These are phyloP conservation scores for Gambusia yucatana DNA, from an alignment of 2,797 vertebrate genomes.

Conservation along the genomic window DNA sequence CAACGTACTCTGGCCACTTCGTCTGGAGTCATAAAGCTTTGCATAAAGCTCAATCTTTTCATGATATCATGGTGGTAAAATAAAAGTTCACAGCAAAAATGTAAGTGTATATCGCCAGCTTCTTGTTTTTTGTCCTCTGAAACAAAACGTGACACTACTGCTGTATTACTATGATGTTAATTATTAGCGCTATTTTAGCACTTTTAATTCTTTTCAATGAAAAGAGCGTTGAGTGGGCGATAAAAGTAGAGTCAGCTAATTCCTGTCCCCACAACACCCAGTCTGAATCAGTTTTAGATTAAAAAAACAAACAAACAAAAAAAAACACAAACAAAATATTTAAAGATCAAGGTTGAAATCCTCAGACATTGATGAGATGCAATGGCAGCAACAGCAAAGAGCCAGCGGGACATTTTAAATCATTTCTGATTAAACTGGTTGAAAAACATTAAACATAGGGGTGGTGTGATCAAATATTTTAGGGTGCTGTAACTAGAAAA, in stretches of 20 bases:
- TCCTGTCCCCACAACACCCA: not conserved
- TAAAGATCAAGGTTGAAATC: not conserved
- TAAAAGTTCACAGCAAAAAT: not conserved
- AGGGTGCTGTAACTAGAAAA: too few relatives aligned
- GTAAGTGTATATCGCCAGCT: not conserved
- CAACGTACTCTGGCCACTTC: not conserved
- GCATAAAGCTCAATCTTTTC: not conserved
- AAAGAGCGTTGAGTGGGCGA: not conserved
- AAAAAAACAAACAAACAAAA: too few relatives aligned
- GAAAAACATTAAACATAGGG: not conserved
- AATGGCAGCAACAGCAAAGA: not conserved
- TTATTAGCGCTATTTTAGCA: not conserved
- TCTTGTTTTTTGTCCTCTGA: not conserved
- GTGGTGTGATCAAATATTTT: too few relatives aligned
- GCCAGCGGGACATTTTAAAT: not conserved
- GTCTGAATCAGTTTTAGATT: not conserved
- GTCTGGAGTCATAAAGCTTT: not conserved
- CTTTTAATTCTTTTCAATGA: not conserved
- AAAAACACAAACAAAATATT: too few relatives aligned
- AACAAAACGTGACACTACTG: not conserved
- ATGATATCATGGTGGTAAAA: not conserved
- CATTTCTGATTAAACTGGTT: not conserved
- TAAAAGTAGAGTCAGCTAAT: not conserved
- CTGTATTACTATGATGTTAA: not conserved
- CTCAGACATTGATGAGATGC: not conserved